phyloP scores from a whole-genome alignment of 2,113 vertebrate species.

The Pomatorhinus ruficollis region DNA sequence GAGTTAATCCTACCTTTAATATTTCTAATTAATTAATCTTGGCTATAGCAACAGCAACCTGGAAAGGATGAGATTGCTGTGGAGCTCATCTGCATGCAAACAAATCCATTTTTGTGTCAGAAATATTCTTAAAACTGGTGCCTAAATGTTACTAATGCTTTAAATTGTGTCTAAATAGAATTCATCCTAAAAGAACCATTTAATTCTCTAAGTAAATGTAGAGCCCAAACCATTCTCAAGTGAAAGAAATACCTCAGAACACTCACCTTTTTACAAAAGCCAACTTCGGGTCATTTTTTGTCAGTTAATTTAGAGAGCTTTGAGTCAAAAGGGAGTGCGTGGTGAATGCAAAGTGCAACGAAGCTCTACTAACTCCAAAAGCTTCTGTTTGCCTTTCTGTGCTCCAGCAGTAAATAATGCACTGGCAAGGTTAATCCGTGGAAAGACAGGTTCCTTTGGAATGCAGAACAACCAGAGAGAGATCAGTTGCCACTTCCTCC shows the following conservation, averaged over 20 bases:
- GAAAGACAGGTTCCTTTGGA: not conserved
- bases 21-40: constrained; percentile 80
- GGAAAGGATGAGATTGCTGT: constrained; percentile 61
- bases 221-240: not conserved
- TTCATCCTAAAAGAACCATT: constrained; percentile 16
- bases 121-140: constrained; percentile 50
- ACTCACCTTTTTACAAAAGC: not conserved
- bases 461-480: not conserved
- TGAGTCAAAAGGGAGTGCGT: not conserved
- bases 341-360: not conserved
- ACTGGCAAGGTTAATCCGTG: not conserved
- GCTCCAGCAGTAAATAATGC: not conserved
- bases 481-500: fast-evolving
- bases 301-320: not conserved
- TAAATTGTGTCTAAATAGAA: constrained; percentile 62
- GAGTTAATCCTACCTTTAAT: constrained; percentile 74
- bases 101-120: constrained; percentile 63
- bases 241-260: not conserved
- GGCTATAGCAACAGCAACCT: constrained; percentile 53
- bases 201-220: constrained; percentile 37
- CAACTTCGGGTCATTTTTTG: not conserved
- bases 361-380: not conserved
- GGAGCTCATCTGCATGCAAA: constrained; percentile 65
- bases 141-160: constrained; percentile 56
- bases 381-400: not conserved